phyloP scores from a whole-genome alignment of 2,797 vertebrate genomes.

The Clarias fuscus region DNA sequence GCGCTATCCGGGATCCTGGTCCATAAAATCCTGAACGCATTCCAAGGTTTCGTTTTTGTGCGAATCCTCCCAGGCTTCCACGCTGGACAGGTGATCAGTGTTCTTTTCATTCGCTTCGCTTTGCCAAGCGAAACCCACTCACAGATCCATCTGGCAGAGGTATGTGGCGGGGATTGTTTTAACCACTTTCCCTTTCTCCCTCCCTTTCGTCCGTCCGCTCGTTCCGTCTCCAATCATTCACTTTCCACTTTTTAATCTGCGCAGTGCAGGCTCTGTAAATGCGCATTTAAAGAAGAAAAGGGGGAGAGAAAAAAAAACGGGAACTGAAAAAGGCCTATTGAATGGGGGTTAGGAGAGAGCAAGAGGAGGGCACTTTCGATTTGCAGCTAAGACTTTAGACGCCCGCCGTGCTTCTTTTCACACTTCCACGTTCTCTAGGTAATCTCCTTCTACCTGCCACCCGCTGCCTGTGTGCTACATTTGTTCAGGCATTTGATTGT shows the following conservation, averaged over 20 bases:
- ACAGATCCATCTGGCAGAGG: slow-evolving; percentile 36
- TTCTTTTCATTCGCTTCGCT: slow-evolving; percentile 21
- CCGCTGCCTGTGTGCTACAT: neutral
- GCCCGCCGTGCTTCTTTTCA: slow-evolving; percentile 5
- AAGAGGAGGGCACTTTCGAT: slow-evolving; percentile 35
- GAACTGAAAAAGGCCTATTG: slow-evolving; percentile 16
- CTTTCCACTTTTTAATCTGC: slow-evolving; percentile 37
- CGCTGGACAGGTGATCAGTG: slow-evolving; percentile 24
- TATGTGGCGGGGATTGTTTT: slow-evolving; percentile 45
- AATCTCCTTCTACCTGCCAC: slow-evolving; percentile 10
- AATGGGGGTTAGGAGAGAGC: slow-evolving; percentile 7
- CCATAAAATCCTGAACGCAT: neutral
- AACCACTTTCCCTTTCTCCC: slow-evolving; percentile 14
- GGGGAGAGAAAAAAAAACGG: neutral
- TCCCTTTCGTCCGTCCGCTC: neutral
- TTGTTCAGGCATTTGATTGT: neutral
- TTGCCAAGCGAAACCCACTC: slow-evolving; percentile 22
- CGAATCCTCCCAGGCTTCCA: neutral
- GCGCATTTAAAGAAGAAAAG: neutral
- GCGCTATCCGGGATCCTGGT: neutral
- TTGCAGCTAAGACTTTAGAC: slow-evolving; percentile 21
- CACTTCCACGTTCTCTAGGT: neutral
- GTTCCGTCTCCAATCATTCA: slow-evolving; percentile 27
- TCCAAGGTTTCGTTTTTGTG: neutral
- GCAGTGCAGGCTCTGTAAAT: slow-evolving; percentile 19